Evolutionary conservation across 2,888 invertebrate species (phyloP).

Genomic region (Epirrita christyi): DNA sequence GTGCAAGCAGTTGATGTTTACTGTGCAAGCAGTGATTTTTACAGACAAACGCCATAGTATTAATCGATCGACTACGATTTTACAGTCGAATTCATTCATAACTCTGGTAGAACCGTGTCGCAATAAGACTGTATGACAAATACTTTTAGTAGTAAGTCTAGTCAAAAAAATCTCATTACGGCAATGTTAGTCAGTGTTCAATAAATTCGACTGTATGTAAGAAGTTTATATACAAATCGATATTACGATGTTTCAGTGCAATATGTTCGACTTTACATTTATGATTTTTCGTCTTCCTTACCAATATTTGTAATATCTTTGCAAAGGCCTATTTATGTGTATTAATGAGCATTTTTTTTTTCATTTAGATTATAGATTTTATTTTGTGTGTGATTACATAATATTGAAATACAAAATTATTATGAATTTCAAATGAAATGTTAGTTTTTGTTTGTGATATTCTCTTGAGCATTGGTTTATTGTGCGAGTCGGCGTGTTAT

Average conservation of each 20-base stretch:
- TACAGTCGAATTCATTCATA: conserved; percentile 12
- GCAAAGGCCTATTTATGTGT: conserved; percentile 61
- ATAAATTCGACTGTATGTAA: conserved; percentile 17
- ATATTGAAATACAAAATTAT: conserved; percentile 37
- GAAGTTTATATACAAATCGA: conserved; percentile 4
- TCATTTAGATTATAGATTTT: conserved; percentile 53
- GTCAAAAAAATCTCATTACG: conserved; percentile 18
- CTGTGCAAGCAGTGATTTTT: too few relatives aligned
- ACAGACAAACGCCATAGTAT: background rate
- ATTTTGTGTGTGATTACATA: conserved; percentile 47
- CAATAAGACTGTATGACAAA: conserved; percentile 26
- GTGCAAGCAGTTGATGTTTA: too few relatives aligned
- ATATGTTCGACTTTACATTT: conserved; percentile 51
- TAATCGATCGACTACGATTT: conserved; percentile 7
- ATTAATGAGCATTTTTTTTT: conserved; percentile 61
- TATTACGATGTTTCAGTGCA: conserved; percentile 46
- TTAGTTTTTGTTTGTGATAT: conserved; percentile 42
- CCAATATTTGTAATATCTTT: conserved; percentile 52
- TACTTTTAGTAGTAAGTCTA: conserved; percentile 18
- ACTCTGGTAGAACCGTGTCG: conserved; percentile 20
- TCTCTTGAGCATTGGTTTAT: conserved; percentile 21
- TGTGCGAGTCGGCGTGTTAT: conserved; percentile 26
- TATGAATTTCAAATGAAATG: conserved; percentile 49
- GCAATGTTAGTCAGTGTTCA: conserved; percentile 4
- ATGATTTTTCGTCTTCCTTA: conserved; percentile 59